These are phyloP conservation scores for Apodemus speciosus DNA, from an alignment of 2,113 vertebrate genomes.

Conservation along the genomic window DNA sequence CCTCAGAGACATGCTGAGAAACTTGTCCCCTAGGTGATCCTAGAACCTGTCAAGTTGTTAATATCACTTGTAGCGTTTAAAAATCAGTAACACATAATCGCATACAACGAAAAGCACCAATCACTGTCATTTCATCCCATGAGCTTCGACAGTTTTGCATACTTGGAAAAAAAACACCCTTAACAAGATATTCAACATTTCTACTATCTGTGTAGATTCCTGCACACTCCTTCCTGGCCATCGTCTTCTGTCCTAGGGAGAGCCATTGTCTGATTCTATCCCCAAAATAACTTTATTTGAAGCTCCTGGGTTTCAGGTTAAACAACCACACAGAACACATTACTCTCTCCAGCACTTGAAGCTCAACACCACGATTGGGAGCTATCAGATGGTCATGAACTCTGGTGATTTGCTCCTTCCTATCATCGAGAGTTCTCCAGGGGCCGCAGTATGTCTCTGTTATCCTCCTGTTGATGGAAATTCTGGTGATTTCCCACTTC, in stretches of 20 bases:
- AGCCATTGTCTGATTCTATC: not conserved
- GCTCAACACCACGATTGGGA: not conserved
- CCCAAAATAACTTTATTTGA: not conserved
- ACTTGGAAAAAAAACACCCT: not conserved
- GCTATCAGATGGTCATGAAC: no score
- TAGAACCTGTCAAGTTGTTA: not conserved
- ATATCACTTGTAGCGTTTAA: not conserved
- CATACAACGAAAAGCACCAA: not conserved
- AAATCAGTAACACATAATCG: not conserved
- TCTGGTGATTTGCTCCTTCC: not conserved
- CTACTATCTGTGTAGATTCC: not conserved
- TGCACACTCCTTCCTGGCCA: not conserved
- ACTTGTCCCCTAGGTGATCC: not conserved
- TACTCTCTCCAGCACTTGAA: not conserved
- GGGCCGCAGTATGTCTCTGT: not conserved
- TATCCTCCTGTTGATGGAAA: not conserved
- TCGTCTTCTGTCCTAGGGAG: not conserved
- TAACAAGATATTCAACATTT: not conserved
- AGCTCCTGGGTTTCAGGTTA: not conserved
- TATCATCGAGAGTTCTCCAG: not conserved
- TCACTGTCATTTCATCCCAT: not conserved
- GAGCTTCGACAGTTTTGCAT: not conserved
- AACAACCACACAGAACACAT: not conserved
- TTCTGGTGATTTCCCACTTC: not conserved
- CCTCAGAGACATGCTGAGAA: not conserved